Base-by-base conservation (phyloP, 2,113 vertebrate genomes). In the Pollimyrus isidori region DNA sequence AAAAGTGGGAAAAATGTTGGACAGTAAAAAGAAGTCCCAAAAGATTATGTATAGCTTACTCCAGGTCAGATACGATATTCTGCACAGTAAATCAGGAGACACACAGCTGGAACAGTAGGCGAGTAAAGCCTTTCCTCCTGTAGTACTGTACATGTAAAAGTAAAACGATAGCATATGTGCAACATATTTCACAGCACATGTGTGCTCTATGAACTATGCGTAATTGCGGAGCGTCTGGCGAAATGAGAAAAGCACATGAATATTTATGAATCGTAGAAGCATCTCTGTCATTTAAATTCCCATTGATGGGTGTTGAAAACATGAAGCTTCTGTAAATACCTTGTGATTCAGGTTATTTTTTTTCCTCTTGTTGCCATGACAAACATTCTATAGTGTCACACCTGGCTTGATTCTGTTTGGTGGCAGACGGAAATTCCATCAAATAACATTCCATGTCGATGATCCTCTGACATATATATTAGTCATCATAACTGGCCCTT, bases 391-490 rank as follows among this genome's bases (percentile, higher is more conserved):
- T 42, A 49, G 42, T 86, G 21, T 35, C 30, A 53, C 19, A 35
- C 21, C 26, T 17, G 21, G 50, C 86, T 56, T 30, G 50, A 30
- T 87, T 87, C 49, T 87, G 50, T 58, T 7, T 87, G 52, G 86
- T 39, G 86, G 52, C 7, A 30, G 21, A 86, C 80, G 21, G 26
- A 42, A 85, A 86, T 21, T 86, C 26, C 11, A 82, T 39, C 42
- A 35, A 80, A 53, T 83, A 80, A 69, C 87, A 88, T 58, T n/a
- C n/a, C 87, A 9, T 46, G 52, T 82, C 21, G 50, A 17, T 89
- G 73, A 53, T n/a, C 46, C 15, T 50, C 35, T 82, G 88, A 52
- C 30, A 53, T 23, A 39, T 35, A 42, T 45, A 53, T 53, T 83
- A 23, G 2, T 53, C 45, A 89, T 23, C 58, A 17, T 82, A 21